Conservation (phyloP, 2,113 vertebrate genomes). For the Empidonax alnorum region DNA sequence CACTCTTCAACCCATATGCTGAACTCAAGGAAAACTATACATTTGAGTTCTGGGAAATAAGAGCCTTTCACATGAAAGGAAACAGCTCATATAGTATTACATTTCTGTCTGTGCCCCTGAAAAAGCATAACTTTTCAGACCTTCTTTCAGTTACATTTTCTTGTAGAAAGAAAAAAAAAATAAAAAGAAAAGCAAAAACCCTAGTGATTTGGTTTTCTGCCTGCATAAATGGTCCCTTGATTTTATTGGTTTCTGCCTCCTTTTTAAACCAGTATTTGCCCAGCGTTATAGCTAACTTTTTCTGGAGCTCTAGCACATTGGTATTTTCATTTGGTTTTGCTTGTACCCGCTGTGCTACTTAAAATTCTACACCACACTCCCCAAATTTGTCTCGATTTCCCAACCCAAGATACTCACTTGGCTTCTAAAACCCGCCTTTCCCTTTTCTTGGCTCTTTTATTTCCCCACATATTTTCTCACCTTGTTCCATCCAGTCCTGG, state of each 20-base stretch:
- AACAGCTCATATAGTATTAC: background rate
- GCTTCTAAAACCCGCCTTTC: background rate
- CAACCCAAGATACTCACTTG: background rate
- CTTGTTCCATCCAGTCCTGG: conserved; percentile 30
- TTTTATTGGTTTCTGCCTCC: background rate
- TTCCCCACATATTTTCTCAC: conserved; percentile 44
- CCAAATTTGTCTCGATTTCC: background rate
- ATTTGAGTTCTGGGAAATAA: background rate
- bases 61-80: background rate
- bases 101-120: background rate
- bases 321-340: background rate
- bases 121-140: background rate
- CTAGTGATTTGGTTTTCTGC: background rate
- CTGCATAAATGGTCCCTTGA: background rate
- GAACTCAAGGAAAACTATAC: background rate
- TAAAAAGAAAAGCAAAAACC: background rate
- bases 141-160: background rate
- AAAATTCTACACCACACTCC: background rate
- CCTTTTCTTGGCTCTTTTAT: conserved; percentile 30
- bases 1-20: background rate
- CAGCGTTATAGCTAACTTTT: background rate
- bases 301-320: background rate
- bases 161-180: background rate
- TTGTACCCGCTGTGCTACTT: background rate
- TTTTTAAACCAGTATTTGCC: background rate